Evolutionary conservation across 1,140 invertebrate genomes (phyloP), one percentile per base, ranked within the genome.

Genomic region (Drosophila athabasca): DNA sequence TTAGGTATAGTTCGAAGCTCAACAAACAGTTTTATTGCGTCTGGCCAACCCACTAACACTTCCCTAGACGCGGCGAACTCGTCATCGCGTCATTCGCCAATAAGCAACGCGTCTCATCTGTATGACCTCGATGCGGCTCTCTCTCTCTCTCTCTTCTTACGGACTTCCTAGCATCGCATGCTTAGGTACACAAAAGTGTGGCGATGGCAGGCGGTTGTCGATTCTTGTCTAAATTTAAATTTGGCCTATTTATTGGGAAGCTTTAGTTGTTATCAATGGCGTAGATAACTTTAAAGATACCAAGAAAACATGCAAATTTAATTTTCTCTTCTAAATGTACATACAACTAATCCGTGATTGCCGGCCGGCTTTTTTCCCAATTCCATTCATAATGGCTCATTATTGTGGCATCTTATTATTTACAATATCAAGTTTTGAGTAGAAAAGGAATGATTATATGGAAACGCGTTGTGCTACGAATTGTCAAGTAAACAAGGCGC

Each of bases 241-340:
- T 82, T 88, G 83, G 76, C 83, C 83, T 79, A 88, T 76, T 88
- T 78, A 64, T 60, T 88, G 62, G 48, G 66, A 52, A 24, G 51
- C 67, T 80, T 78, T 65, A 52, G 67, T 73, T 88, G 76, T 87
- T 88, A 88, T 88, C 83, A 88, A 79, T 88, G 88, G 81, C 79
- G 83, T 88, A 83, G 88, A 88, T 73, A 41, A 73, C 66, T 50
- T 64, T 57, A 49, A 68, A 65, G 60, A 43, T 59, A 78, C 62
- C 46, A 73, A 69, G 64, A 24, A 69, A 46, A 57, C 22, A 62
- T 55, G 22, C 43, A 74, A 43, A 57, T 24, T 26, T 1, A 62
- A n/a, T 39, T 50, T 58, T 46, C 67, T 45, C 45, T 46, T 61
- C 22, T 76, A 35, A 35, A 35, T 35, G 31, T 35, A 35, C 31